phyloP scores from a whole-genome alignment of 2,113 vertebrate genomes.

The Lichenostomus cassidix region DNA sequence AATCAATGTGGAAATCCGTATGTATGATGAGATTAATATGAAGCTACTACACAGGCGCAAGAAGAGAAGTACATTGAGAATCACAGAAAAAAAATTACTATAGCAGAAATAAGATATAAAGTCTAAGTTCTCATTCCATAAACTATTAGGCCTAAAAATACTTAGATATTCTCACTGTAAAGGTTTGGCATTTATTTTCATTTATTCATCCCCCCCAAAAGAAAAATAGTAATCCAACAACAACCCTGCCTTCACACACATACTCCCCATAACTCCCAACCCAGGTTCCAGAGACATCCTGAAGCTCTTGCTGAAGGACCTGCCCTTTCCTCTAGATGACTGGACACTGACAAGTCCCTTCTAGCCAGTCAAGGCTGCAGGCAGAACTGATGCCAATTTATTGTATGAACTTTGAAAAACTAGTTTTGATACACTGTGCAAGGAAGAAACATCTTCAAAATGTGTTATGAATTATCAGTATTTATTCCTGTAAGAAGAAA shows the following conservation, averaged over 20 bases:
- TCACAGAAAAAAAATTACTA: neutral
- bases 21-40: neutral
- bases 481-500: neutral
- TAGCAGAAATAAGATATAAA: neutral
- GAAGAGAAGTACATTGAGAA: neutral
- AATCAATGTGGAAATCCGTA: neutral
- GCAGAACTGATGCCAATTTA: neutral
- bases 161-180: neutral
- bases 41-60: neutral
- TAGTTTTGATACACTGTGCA: neutral
- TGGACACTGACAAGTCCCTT: neutral
- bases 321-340: neutral
- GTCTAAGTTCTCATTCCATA: neutral
- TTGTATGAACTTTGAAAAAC: neutral
- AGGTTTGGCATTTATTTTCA: neutral
- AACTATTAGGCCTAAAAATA: neutral
- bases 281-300: neutral
- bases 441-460: neutral
- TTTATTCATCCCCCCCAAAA: neutral
- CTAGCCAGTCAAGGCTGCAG: neutral
- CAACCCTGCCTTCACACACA: neutral
- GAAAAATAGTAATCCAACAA: neutral
- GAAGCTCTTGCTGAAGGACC: neutral
- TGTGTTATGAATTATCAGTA: neutral
- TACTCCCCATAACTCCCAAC: fast-evolving